phyloP scores from a whole-genome alignment of 2,888 invertebrate genomes.

The Neoaliturus tenellus region DNA sequence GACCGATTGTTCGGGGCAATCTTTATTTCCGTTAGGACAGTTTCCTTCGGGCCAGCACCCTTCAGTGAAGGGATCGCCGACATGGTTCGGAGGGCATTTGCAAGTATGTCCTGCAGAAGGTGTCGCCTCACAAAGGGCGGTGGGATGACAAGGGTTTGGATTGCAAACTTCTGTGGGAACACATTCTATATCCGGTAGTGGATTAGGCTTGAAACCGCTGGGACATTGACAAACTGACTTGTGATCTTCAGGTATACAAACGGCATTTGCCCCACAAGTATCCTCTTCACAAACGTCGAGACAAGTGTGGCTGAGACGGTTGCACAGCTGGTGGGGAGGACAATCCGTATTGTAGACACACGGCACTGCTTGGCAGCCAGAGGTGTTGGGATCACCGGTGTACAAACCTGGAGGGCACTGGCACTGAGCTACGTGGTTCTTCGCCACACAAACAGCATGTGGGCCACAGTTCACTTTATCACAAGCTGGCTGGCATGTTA shows the following conservation, averaged over 20 bases:
- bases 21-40: constrained; percentile 82
- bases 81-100: constrained; percentile 84
- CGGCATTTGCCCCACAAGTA: constrained; percentile 90
- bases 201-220: constrained; percentile 87
- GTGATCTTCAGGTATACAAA: constrained; percentile 92
- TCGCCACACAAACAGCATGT: constrained; percentile 90
- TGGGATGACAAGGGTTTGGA: constrained; percentile 87
- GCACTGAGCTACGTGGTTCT: constrained; percentile 93
- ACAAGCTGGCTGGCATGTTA: constrained; percentile 87
- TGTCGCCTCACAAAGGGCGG: constrained; percentile 85
- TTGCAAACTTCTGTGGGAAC: constrained; percentile 81
- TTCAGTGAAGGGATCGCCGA: constrained; percentile 84
- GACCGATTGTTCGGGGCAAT: constrained; percentile 85
- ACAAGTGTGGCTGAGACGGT: constrained; percentile 89
- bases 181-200: constrained; percentile 90
- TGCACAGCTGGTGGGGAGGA: constrained; percentile 86
- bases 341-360: constrained; percentile 93
- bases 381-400: constrained; percentile 87
- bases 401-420: constrained; percentile 93
- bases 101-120: constrained; percentile 83
- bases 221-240: constrained; percentile 90
- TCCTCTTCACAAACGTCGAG: constrained; percentile 87
- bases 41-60: constrained; percentile 89
- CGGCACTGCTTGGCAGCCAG: constrained; percentile 87
- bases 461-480: constrained; percentile 87